These are phyloP conservation scores for Drosophila parthenogenetica DNA, from an alignment of 2,888 invertebrate species.

Conservation along the genomic window DNA sequence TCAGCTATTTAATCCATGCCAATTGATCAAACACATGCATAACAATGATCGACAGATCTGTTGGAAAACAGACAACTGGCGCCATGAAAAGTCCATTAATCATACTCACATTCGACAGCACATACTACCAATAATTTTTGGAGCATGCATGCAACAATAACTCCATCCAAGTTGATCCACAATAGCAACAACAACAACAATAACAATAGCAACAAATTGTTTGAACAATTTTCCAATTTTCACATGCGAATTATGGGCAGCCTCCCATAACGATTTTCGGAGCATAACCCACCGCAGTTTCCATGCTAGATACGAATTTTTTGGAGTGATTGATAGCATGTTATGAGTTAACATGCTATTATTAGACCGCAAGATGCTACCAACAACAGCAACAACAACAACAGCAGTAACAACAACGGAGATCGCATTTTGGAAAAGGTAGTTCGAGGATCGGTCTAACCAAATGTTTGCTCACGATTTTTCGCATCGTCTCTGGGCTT, in stretches of 20 bases:
- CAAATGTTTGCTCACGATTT: conserved; percentile 79
- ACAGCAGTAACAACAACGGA: conserved; percentile 38
- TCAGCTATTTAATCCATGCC: not conserved
- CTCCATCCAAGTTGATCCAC: conserved; percentile 40
- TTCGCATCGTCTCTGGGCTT: conserved; percentile 47
- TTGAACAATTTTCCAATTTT: conserved; percentile 77
- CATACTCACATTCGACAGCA: conserved; percentile 25
- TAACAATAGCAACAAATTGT: conserved; percentile 34
- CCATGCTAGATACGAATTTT: conserved; percentile 58
- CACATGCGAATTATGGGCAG: conserved; percentile 76
- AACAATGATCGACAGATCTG: conserved; percentile 24
- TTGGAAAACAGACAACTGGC: conserved; percentile 52
- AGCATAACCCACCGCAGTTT: conserved; percentile 58
- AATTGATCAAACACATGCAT: conserved; percentile 30
- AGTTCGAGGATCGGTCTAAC: conserved; percentile 52
- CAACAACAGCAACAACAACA: conserved; percentile 62
- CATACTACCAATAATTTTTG: conserved; percentile 43
- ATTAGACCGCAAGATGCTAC: conserved; percentile 78
- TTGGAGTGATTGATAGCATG: conserved; percentile 82
- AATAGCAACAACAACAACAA: conserved; percentile 17
- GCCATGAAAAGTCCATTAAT: conserved; percentile 56
- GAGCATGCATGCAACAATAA: conserved; percentile 66
- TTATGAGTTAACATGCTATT: conserved; percentile 81
- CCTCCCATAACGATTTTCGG: conserved; percentile 31
- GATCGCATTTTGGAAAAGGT: conserved; percentile 30